Percentiles rank a stretch among this genome's conserved stretches.
Conservation (phyloP, 2,113 vertebrate genomes). For the Pseudopipra pipra region DNA sequence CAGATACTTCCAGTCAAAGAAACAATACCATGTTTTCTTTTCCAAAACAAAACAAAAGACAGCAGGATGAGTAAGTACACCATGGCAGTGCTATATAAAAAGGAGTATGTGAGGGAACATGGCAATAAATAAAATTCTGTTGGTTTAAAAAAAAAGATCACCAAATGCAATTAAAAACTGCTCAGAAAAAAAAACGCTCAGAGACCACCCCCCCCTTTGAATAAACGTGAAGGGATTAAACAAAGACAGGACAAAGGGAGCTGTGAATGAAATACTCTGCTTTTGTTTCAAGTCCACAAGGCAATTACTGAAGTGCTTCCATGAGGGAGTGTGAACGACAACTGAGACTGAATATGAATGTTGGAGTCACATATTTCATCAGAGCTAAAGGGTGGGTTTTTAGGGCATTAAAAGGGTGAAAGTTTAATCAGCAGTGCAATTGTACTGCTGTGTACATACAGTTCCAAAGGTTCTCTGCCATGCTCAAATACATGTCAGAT, state of each 20-base stretch:
- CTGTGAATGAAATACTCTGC: not conserved
- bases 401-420: not conserved
- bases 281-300: not conserved
- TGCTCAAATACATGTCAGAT: not conserved
- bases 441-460: not conserved
- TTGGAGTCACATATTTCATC: not conserved
- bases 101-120: fast-evolving
- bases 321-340: not conserved
- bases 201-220: not conserved
- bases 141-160: not conserved
- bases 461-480: not conserved
- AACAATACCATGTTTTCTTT: not conserved
- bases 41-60: not conserved
- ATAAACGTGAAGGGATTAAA: not conserved
- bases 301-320: not conserved
- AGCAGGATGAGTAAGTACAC: not conserved
- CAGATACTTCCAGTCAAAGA: not conserved
- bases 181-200: not conserved
- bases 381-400: not conserved
- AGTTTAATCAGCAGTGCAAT: not conserved
- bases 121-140: not conserved
- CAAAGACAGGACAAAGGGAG: not conserved
- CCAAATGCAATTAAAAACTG: not conserved
- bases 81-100: not conserved
- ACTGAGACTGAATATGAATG: fast-evolving